Percentiles rank a stretch among this genome's conserved stretches.
Evolutionary conservation across 2,797 vertebrate species (phyloP).

Genomic region (Megalops cyprinoides): DNA sequence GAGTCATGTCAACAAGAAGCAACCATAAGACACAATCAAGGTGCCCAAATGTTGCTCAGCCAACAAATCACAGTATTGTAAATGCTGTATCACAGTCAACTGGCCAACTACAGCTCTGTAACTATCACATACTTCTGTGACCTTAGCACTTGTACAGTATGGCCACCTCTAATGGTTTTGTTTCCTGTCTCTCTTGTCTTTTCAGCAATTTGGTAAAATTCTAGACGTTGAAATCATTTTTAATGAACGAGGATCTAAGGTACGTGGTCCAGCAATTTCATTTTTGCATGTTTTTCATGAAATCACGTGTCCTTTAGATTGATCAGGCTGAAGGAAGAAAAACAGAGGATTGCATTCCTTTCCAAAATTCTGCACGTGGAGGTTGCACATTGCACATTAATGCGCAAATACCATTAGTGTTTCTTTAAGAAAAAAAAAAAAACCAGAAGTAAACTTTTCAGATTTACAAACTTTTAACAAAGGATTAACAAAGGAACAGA

Average conservation of each 20-base stretch:
- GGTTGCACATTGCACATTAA: neutral
- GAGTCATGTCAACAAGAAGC: neutral
- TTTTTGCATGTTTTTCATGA: conserved; percentile 44
- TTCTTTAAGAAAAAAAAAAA: neutral
- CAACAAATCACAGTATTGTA: too few relatives aligned
- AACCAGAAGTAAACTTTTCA: too few relatives aligned
- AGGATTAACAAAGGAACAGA: too few relatives aligned
- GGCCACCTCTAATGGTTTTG: neutral
- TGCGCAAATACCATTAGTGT: too few relatives aligned
- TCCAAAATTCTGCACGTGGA: neutral
- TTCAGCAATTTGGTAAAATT: conserved; percentile 99
- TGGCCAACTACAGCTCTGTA: too few relatives aligned
- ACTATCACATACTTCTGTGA: neutral
- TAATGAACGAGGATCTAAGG: conserved; percentile 96
- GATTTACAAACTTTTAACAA: too few relatives aligned
- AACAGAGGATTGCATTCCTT: neutral
- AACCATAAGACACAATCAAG: neutral
- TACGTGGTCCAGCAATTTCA: conserved; percentile 62
- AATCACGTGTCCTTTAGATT: neutral
- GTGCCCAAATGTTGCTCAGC: too few relatives aligned
- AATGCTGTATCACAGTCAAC: too few relatives aligned
- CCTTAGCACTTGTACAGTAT: neutral
- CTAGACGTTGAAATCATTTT: conserved; percentile 99
- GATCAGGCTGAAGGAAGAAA: neutral
- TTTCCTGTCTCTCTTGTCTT: conserved; percentile 23